Evolutionary conservation across 1,140 invertebrate species (phyloP), one percentile per base, ranked within the genome.

Genomic region (Tetramorium simillimum): DNA sequence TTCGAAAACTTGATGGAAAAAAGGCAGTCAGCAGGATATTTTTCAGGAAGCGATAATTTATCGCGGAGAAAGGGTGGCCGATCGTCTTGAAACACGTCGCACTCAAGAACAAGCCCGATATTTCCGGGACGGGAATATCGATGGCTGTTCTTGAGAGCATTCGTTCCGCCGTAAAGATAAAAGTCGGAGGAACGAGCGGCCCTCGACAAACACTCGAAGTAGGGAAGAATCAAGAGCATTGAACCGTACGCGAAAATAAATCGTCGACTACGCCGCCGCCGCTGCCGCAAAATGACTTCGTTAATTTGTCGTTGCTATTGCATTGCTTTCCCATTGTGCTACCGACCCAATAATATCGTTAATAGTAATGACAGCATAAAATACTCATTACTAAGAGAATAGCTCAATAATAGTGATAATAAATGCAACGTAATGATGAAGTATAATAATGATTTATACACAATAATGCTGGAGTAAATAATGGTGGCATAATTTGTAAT

Each of bases 141-240:
- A 82, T 82, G 80, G 80, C 70, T 82, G 80, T 73, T 84, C 80
- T 84, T 75, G 69, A 84, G 80, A 84, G 80, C 80, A 75, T 84
- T 84, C 80, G 80, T 84, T 84, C 40, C 80, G 80, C 40, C 69
- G 80, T 75, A 75, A 60, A 84, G 80, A 84, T 84, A 84, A 84
- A 84, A 84, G 80, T 73, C 80, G 80, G 62, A 69, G 24, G 53
- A 84, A 82, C 80, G 80, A 60, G 80, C 80, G 69, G 28, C 49
- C 53, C 67, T 60, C 80, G 80, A 58, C 80, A 73, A 82, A 84
- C 69, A 60, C 69, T 84, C 69, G 40, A 73, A 81, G 28, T 58
- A 46, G 21, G 53, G 37, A 75, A 75, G 80, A 75, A 84, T 84
- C 80, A 60, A 43, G 69, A 84, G 80, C 80, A 75, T 49, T 75